phyloP scores from a whole-genome alignment of 2,797 vertebrate species.

The Prunella strophiata region DNA sequence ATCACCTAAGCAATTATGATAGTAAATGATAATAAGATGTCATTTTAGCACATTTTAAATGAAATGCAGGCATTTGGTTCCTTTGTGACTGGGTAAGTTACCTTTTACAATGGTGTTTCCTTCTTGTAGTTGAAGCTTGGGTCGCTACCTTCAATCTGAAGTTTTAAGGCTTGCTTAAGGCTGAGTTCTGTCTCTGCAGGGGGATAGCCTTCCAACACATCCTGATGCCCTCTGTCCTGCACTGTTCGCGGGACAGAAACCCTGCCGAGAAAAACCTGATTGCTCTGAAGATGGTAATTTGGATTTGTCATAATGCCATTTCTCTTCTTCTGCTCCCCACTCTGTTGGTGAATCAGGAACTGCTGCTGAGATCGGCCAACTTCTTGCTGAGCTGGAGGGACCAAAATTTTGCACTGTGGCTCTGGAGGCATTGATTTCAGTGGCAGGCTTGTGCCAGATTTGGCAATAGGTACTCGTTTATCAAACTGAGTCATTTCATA shows the following conservation, averaged over 20 bases:
- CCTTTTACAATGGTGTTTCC: slow-evolving; percentile 96
- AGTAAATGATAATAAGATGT: accelerated
- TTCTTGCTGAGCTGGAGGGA: slow-evolving; percentile 85
- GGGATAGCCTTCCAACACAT: slow-evolving; percentile 92
- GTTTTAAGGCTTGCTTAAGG: slow-evolving; percentile 98
- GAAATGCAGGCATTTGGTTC: background rate
- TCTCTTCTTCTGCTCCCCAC: slow-evolving; percentile 90
- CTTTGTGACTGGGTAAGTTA: slow-evolving; percentile 58
- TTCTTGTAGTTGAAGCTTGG: slow-evolving; percentile 97
- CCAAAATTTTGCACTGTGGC: slow-evolving; percentile 87
- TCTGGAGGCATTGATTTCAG: slow-evolving; percentile 75
- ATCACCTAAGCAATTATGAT: background rate
- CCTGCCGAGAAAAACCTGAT: slow-evolving; percentile 93
- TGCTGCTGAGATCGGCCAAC: slow-evolving; percentile 86
- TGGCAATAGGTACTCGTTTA: slow-evolving; percentile 87
- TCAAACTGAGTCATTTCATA: slow-evolving; percentile 99
- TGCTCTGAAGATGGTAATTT: slow-evolving; percentile 95
- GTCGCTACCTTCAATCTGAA: slow-evolving; percentile 95
- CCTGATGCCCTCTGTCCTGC: slow-evolving; percentile 89
- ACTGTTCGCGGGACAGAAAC: slow-evolving; percentile 90
- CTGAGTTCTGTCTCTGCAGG: slow-evolving; percentile 92
- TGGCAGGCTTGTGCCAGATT: slow-evolving; percentile 82
- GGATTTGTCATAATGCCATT: slow-evolving; percentile 99
- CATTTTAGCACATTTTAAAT: background rate
- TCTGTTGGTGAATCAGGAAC: slow-evolving; percentile 91